phyloP scores from a whole-genome alignment of 2,797 vertebrate species.

The Acanthurus leucopareius region DNA sequence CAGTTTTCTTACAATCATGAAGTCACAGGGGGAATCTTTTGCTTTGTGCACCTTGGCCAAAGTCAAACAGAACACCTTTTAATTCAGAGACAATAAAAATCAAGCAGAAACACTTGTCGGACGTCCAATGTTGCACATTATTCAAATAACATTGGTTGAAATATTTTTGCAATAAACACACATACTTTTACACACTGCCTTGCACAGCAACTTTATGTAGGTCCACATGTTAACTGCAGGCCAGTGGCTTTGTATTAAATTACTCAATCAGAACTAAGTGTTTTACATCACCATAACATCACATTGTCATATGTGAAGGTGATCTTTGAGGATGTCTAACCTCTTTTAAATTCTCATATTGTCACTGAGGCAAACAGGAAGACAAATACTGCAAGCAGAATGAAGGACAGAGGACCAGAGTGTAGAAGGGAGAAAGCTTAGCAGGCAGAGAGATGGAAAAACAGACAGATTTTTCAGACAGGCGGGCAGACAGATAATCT shows the following conservation, averaged over 20 bases:
- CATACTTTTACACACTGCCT: no score
- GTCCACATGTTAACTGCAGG: no score
- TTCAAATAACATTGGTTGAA: no score
- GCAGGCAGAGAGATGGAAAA: slow-evolving; percentile 50
- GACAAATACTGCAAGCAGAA: slow-evolving; percentile 25
- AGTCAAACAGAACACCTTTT: slow-evolving; percentile 44
- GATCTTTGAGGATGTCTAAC: neutral
- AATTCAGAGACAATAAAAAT: slow-evolving; percentile 56
- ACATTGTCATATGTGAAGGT: neutral
- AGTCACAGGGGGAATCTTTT: slow-evolving; percentile 25
- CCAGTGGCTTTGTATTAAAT: no score
- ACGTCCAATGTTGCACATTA: slow-evolving; percentile 2
- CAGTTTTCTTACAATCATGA: slow-evolving; percentile 23
- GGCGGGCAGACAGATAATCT: slow-evolving; percentile 76
- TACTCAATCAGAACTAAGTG: no score
- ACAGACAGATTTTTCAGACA: slow-evolving; percentile 62
- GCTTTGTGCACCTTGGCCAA: slow-evolving; percentile 17
- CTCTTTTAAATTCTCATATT: neutral
- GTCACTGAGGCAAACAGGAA: slow-evolving; percentile 6
- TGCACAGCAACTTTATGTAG: no score
- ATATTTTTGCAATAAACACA: neutral
- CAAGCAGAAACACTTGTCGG: slow-evolving; percentile 21
- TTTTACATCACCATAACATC: no score
- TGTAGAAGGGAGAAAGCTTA: slow-evolving; percentile 54
- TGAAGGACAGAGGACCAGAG: slow-evolving; percentile 41